Evolutionary conservation across 2,797 vertebrate species (phyloP), one percentile per base, ranked within the genome.

Genomic region (Triplophysa yarkandensis): DNA sequence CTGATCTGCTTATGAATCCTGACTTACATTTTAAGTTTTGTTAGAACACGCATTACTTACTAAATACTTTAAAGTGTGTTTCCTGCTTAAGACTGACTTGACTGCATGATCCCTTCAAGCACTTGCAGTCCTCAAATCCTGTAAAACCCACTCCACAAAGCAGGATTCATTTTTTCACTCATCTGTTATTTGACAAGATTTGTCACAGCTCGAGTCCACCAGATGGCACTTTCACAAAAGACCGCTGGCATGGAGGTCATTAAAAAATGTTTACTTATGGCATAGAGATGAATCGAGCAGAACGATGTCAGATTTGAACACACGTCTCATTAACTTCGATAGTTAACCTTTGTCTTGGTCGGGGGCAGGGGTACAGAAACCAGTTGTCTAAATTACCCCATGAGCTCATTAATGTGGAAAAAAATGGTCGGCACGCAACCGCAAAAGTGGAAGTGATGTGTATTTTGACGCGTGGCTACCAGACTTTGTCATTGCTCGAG

Each of bases 171-270:
- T 54, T 63, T 5, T 43, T 16, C 28, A 23, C 27, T 41, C 32
- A 55, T 77, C 48, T 34, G 30, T 81, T 62, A 78, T 72, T 75
- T 66, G 44, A 74, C 52, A 65, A 72, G 74, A 77, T 66, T 48
- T 71, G 63, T 75, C 32, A 14, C 46, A 13, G 27, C 48, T 46
- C 34, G 63, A 76, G 46, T 81, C 71, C 65, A 77, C 64, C 80
- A 83, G 82, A 81, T 81, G 77, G 71, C 61, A 69, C 60, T 27
- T 28, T 36, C 60, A 75, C 67, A 78, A 81, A 70, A 71, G 61
- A 36, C 2, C 58, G 66, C 66, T 55, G 48, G 28, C 77, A 34
- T 65, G 74, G 63, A 78, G 76, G 68, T 78, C 76, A 75, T 78
- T 75, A 77, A 78, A 71, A 71, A 39, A 55, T 43, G 64, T 74